A percentile compares a stretch with the other conserved stretches of the same genome.
These are phyloP conservation scores for Ptilonorhynchus violaceus DNA, from an alignment of 2,113 vertebrate species.

Conservation along the genomic window DNA sequence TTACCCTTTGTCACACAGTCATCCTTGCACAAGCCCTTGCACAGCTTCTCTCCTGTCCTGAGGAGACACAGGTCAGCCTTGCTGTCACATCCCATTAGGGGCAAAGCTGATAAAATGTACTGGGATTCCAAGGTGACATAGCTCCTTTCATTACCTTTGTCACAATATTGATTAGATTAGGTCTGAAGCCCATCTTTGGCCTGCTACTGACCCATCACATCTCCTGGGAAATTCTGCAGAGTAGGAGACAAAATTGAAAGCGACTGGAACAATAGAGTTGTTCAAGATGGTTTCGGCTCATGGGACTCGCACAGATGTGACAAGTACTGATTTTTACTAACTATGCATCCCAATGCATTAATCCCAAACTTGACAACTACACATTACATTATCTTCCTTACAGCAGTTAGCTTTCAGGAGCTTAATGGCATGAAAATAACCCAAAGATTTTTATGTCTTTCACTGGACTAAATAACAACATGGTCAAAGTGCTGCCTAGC, in stretches of 20 bases:
- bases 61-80: neutral
- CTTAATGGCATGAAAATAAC: neutral
- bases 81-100: constrained; percentile 33
- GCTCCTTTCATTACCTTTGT: constrained; percentile 12
- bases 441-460: neutral
- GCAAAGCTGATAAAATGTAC: neutral
- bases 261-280: neutral
- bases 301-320: neutral
- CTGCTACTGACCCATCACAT: neutral
- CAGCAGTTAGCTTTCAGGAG: neutral
- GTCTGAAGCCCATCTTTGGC: constrained; percentile 18
- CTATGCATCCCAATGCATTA: neutral
- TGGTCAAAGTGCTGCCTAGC: neutral
- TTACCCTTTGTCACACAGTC: neutral
- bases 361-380: neutral
- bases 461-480: neutral
- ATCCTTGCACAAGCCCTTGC: neutral
- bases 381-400: neutral
- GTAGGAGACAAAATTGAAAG: constrained; percentile 17
- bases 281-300: neutral
- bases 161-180: constrained; percentile 55
- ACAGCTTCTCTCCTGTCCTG: neutral
- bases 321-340: neutral
- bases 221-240: constrained; percentile 42
- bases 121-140: constrained; percentile 30